These are phyloP conservation scores for Phyllopteryx taeniolatus DNA, from an alignment of 2,113 vertebrate species.

Conservation along the genomic window DNA sequence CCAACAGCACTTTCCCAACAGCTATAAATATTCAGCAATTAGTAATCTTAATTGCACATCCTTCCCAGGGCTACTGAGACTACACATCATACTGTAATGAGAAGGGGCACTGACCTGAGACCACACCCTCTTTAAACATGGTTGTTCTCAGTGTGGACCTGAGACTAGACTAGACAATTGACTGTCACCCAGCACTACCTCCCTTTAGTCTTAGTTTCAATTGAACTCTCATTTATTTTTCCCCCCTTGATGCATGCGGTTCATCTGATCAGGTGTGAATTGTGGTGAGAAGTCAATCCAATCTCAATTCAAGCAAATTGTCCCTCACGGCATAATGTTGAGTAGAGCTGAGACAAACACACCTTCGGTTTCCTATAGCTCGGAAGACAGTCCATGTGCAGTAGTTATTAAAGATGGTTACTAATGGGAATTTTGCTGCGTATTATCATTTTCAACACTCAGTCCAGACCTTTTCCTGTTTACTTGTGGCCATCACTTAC, in stretches of 20 bases:
- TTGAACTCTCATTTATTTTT: neutral
- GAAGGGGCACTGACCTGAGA: slow-evolving; percentile 31
- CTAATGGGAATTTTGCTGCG: no score
- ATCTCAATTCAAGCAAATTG: neutral
- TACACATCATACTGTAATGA: slow-evolving; percentile 32
- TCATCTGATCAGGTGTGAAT: no score
- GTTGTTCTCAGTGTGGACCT: slow-evolving; percentile 24
- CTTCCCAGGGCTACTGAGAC: slow-evolving; percentile 34
- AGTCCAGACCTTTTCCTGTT: no score
- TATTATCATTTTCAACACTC: no score
- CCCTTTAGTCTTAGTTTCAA: neutral
- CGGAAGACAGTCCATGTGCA: no score
- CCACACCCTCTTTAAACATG: slow-evolving; percentile 24
- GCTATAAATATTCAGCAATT: slow-evolving; percentile 55
- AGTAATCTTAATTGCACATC: slow-evolving; percentile 52
- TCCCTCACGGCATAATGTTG: neutral
- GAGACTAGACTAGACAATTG: neutral
- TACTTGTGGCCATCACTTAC: no score
- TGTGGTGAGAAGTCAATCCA: neutral
- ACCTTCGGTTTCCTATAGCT: no score
- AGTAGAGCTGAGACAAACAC: no score
- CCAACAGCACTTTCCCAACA: slow-evolving; percentile 36
- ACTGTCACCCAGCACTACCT: neutral
- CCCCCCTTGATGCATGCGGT: no score
- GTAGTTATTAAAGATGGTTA: no score